These are phyloP conservation scores for Pyxicephalus adspersus DNA, from an alignment of 2,113 vertebrate genomes.

Conservation along the genomic window DNA sequence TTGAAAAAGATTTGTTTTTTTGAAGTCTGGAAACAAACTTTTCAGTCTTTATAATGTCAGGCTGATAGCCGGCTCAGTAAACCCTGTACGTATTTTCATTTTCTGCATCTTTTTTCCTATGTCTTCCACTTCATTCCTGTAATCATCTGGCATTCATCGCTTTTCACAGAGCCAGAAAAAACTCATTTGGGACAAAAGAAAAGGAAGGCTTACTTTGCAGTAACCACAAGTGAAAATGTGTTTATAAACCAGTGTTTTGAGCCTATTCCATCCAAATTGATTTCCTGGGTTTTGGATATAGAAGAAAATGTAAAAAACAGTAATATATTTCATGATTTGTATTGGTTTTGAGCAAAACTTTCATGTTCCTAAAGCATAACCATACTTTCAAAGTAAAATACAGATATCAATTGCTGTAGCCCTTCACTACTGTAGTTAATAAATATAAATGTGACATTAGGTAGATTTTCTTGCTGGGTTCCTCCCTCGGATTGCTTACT, in stretches of 20 bases:
- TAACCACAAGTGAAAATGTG: constrained; percentile 37
- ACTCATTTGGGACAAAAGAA: constrained; percentile 41
- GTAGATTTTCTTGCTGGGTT: too few species aligned
- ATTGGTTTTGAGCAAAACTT: too few species aligned
- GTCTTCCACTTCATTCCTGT: constrained; percentile 21
- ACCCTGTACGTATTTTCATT: constrained; percentile 26
- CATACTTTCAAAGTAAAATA: too few species aligned
- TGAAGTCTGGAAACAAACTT: not conserved
- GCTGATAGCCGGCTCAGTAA: not conserved
- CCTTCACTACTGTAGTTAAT: too few species aligned
- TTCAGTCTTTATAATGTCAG: not conserved
- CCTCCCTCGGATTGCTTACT: too few species aligned
- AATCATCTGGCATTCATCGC: constrained; percentile 35
- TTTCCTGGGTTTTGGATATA: constrained; percentile 2
- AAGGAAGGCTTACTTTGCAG: constrained; percentile 40
- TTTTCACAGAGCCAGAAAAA: constrained; percentile 4
- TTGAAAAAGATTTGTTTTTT: not conserved
- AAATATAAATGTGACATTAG: too few species aligned
- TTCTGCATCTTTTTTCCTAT: constrained; percentile 6
- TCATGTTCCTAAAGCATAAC: too few species aligned
- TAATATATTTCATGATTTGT: too few species aligned
- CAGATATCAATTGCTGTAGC: too few species aligned
- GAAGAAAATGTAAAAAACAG: not conserved
- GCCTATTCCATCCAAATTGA: constrained; percentile 21
- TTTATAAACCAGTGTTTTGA: constrained; percentile 8